phyloP scores from a whole-genome alignment of 2,888 invertebrate genomes.

The Ommatoiulus sabulosus region DNA sequence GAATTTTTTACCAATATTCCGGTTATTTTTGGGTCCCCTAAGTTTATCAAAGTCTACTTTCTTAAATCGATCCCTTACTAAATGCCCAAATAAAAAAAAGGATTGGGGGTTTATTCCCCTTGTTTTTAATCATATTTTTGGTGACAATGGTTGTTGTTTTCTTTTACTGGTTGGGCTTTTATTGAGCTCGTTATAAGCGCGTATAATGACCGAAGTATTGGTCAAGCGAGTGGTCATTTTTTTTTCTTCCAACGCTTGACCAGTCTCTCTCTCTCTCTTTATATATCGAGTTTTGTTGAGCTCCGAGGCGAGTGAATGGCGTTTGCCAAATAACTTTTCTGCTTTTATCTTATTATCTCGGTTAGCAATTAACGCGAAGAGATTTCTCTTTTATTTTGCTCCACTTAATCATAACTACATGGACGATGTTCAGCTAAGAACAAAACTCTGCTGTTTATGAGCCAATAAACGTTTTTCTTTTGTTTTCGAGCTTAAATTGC shows the following conservation, averaged over 20 bases:
- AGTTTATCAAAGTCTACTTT: no score
- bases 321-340: constrained; percentile 9
- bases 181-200: neutral
- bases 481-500: constrained; percentile 19
- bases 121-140: neutral
- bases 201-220: neutral
- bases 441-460: constrained; percentile 23
- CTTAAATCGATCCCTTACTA: neutral
- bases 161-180: neutral
- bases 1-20: no score
- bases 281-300: neutral
- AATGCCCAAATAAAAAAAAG: neutral
- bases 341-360: constrained; percentile 34
- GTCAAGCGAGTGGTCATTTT: constrained; percentile 5
- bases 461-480: constrained; percentile 20
- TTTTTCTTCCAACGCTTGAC: neutral
- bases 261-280: neutral
- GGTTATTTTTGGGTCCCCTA: no score
- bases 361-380: constrained; percentile 34
- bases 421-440: constrained; percentile 7
- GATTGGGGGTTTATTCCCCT: neutral
- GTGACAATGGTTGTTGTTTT: constrained; percentile 19
- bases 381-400: constrained; percentile 34
- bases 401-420: constrained; percentile 22
- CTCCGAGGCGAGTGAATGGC: neutral